Evolutionary conservation across 2,113 vertebrate genomes (phyloP).

Genomic region (Solenodon paradoxus): DNA sequence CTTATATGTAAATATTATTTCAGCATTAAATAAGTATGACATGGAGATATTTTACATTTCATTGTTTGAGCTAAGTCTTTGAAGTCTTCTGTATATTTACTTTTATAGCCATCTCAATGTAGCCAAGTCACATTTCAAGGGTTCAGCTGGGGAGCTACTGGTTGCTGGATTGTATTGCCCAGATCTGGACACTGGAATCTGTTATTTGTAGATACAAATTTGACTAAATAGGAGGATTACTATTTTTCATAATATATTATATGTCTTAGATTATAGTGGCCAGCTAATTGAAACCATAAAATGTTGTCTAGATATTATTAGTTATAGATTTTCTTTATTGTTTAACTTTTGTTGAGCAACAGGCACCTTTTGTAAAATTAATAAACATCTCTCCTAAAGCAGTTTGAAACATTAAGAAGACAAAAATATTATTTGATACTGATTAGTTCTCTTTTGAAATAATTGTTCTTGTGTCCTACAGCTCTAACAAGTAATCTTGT

Average conservation of each 20-base stretch:
- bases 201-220: not conserved
- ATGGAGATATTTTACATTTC: not conserved
- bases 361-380: not conserved
- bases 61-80: not conserved
- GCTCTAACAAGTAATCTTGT: not conserved
- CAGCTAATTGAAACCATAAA: not conserved
- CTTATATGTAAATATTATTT: not conserved
- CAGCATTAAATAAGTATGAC: not conserved
- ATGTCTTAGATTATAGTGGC: not conserved
- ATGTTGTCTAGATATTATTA: not conserved
- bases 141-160: not conserved
- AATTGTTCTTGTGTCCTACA: not conserved
- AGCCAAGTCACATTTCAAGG: not conserved
- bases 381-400: not conserved
- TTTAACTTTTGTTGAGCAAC: not conserved
- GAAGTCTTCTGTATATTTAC: not conserved
- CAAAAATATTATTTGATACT: not conserved
- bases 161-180: too few species aligned
- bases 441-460: not conserved
- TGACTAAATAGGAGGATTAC: not conserved
- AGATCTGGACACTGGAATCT: not conserved
- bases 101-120: not conserved
- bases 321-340: not conserved
- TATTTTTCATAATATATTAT: not conserved
- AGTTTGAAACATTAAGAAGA: not conserved